Evolutionary conservation across 2,113 vertebrate species (phyloP).

Genomic region (Poicephalus meyeri): DNA sequence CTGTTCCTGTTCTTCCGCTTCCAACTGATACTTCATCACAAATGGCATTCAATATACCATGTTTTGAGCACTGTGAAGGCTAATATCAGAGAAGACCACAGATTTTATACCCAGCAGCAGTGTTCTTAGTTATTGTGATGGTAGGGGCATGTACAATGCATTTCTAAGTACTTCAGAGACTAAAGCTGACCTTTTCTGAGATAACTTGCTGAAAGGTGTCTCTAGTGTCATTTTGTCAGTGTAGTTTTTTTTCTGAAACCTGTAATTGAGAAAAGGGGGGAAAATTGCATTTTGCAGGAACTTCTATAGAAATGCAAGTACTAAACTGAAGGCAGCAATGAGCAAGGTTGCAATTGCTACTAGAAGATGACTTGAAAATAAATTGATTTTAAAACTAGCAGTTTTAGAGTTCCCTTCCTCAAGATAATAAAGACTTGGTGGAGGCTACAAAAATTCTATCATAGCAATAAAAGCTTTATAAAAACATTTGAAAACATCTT

Average conservation of each 20-base stretch:
- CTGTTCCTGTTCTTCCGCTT: neutral
- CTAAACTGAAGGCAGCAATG: neutral
- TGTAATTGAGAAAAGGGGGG: neutral
- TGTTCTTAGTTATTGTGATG: slow-evolving; percentile 24
- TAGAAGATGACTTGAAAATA: slow-evolving; percentile 22
- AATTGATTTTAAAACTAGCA: slow-evolving; percentile 30
- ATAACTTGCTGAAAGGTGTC: slow-evolving; percentile 16
- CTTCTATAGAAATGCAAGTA: neutral
- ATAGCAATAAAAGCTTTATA: slow-evolving; percentile 37
- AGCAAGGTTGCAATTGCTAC: neutral
- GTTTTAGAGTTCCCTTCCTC: slow-evolving; percentile 22
- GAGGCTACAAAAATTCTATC: slow-evolving; percentile 31
- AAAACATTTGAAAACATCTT: slow-evolving; percentile 52
- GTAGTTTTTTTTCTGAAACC: slow-evolving; percentile 11
- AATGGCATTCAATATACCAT: neutral
- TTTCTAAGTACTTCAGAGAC: slow-evolving; percentile 36
- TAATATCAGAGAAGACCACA: neutral
- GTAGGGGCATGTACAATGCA: neutral
- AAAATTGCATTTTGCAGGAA: neutral
- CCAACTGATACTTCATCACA: neutral
- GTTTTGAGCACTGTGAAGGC: slow-evolving; percentile 24
- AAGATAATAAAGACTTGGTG: slow-evolving; percentile 37
- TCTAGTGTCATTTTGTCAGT: neutral
- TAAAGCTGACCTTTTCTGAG: slow-evolving; percentile 25
- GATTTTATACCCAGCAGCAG: slow-evolving; percentile 21